These are phyloP conservation scores for Drosophila trichaetosa DNA, from an alignment of 2,888 invertebrate genomes.

Conservation along the genomic window DNA sequence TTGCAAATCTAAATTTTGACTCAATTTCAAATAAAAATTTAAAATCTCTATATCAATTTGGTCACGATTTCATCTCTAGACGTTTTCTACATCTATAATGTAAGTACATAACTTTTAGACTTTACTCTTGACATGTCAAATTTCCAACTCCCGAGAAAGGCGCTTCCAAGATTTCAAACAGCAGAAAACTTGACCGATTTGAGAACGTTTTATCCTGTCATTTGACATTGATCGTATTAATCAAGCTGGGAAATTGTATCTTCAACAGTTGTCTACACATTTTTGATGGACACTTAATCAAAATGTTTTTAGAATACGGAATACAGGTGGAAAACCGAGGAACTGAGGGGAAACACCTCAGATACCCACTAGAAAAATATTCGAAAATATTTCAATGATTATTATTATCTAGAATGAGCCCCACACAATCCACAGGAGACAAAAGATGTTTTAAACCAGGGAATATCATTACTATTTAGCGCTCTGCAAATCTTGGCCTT, in stretches of 20 bases:
- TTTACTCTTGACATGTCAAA: too few species aligned
- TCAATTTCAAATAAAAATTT: not conserved
- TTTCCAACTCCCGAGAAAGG: too few species aligned
- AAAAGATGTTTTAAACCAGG: not conserved
- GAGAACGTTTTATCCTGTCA: not conserved
- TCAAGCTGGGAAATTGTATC: not conserved
- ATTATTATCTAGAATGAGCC: not conserved
- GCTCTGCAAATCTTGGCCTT: not conserved
- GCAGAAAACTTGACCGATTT: not conserved
- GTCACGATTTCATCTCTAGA: not conserved
- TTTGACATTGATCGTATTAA: not conserved
- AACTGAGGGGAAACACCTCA: not conserved
- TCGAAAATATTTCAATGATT: not conserved
- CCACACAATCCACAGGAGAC: not conserved
- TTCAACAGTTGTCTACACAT: not conserved
- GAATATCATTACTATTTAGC: not conserved
- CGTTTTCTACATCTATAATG: too few species aligned
- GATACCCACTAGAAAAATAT: not conserved
- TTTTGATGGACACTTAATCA: not conserved
- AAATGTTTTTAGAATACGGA: not conserved
- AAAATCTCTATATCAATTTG: not conserved
- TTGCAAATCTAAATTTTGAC: fast-evolving
- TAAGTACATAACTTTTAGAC: too few species aligned
- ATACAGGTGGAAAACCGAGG: not conserved
- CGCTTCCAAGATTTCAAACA: not conserved